Base-by-base conservation (phyloP, 2,888 invertebrate genomes). In the Heliconius hortense region DNA sequence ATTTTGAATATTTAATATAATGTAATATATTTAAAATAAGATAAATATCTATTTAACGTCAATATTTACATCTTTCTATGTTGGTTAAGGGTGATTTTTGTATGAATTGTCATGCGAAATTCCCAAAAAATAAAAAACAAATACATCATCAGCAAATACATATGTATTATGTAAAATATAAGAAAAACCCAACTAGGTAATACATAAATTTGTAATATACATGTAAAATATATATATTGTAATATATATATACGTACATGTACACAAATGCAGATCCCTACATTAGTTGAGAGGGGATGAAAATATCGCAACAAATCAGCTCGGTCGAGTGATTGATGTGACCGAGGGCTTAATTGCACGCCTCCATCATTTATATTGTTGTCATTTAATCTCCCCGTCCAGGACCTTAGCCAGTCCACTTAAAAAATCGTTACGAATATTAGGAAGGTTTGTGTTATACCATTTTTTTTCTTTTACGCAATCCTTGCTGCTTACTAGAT, bases 321-420 rank as follows among this genome's bases (percentile, higher is more conserved):
- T 83, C 60, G 81, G 79, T 78, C 80, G 83, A 80, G 85, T 89
- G 90, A 91, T 90, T 85, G 89, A 91, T 90, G 88, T 78, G 80
- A 80, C 80, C 74, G 77, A 76, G 76, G 80, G 81, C 86, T 87
- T 90, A 89, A 90, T 90, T 89, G 89, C 85, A 59, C 78, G 82
- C 82, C 85, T 85, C 86, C 85, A 87, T 91, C 91, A 89, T 88
- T 89, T 89, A 87, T 90, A 90, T 87, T 86, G 87, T 83, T 85
- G 85, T 83, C 90, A 84, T 85, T 90, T 90, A 89, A 89, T 91
- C 90, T 88, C 85, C 77, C 76, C 74, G 73, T 67, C 73, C 79
- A 75, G 70, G 31, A 76, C 77, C 72, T 62, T 56, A 35, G 73
- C 70, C 67, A 39, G 69, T 48, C 76, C 78, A 79, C 74, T 80